phyloP scores from a whole-genome alignment of 2,797 vertebrate genomes.

The Centropyge bicolor region DNA sequence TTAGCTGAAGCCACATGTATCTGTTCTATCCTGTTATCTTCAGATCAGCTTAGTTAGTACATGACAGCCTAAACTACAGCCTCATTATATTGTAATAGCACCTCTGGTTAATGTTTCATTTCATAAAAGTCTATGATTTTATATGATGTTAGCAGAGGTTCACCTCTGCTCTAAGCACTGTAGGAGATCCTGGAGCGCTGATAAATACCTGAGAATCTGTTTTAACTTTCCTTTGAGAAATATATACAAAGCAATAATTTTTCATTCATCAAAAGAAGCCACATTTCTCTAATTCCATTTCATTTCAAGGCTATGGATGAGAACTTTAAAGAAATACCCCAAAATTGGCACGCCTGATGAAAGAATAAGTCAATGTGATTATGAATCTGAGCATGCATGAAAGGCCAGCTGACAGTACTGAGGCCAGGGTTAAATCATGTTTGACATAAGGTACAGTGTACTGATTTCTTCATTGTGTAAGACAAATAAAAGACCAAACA shows the following conservation, averaged over 20 bases:
- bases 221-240: background rate
- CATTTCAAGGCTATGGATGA: background rate
- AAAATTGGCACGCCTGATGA: background rate
- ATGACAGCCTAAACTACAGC: background rate
- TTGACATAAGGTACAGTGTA: background rate
- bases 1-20: background rate
- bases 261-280: background rate
- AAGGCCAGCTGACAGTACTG: background rate
- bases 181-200: background rate
- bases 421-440: background rate
- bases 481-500: slow-evolving; percentile 25
- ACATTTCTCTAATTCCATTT: background rate
- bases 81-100: background rate
- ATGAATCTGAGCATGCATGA: background rate
- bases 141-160: background rate
- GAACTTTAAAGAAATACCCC: background rate
- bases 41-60: background rate
- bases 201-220: background rate
- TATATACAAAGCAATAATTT: background rate
- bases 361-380: background rate
- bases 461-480: background rate
- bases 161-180: background rate
- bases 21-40: background rate
- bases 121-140: background rate
- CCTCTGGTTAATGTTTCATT: background rate